Base-by-base conservation (phyloP, 30 jellyfish, hydroid and myxozoan genomes). In the Turritopsis dohrnii region DNA sequence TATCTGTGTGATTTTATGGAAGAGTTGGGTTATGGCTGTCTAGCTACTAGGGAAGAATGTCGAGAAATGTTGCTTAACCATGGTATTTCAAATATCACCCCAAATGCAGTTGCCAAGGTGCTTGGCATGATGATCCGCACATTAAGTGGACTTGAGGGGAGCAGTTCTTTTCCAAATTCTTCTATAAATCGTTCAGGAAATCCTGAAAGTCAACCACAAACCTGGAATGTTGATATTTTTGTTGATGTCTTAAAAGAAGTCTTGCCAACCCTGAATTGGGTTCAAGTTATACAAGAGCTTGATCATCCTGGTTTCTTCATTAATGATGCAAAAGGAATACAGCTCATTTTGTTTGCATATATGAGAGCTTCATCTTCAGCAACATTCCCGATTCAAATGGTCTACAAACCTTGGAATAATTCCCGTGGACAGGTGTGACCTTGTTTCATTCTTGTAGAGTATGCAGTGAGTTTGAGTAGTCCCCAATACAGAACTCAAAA, bases 81-180 rank as follows among this genome's bases (percentile, higher is more conserved):
- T 81, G 96, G 96, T 8, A 84, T 88, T 81, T 87, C 83, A 22
- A 88, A 72, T 85, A 77, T 93, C n/a, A 88, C 80, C 41, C 83
- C 98, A 72, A 89, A 83, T 18, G 28, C 90, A 76, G 87, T 93
- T 21, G 94, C 98, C 41, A 93, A 87, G 71, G 96, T 88, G 21
- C 71, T 93, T 41, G 98, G 98, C 88, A 77, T 92, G 96, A 92
- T 92, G 98, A 94, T 89, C 18, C 79, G 86, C 80, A 88, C 96
- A 22, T 41, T 88, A 65, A 74, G 83, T 73, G 98, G 98, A 1
- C 81, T 92, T 0, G 98, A 92, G 23, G 90, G 95, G 22, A 52
- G 88, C 41, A 85, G 83, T 52, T 77, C 21, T 26, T 75, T 27
- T 31, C 28, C 41, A 66, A 77, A 22, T 77, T 25, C 28, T 30